phyloP scores from a whole-genome alignment of 2,888 invertebrate species.

The Lasioglossum lativentre region DNA sequence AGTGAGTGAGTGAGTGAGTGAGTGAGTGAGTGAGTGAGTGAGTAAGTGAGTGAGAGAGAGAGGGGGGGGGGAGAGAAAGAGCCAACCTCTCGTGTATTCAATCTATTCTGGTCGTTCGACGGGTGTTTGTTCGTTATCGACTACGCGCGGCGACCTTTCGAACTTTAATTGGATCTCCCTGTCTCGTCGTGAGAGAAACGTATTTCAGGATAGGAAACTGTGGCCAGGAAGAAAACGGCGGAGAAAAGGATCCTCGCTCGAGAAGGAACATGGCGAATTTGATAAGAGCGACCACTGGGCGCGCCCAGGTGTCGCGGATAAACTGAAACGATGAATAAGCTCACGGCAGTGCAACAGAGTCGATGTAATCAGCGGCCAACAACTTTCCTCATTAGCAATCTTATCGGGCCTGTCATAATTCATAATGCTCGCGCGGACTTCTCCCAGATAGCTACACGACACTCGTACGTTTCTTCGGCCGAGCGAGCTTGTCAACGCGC shows the following conservation, averaged over 20 bases:
- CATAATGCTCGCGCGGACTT: not conserved
- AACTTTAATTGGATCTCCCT: not conserved
- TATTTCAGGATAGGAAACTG: not conserved
- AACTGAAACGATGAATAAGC: constrained; percentile 11
- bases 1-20: too few relatives aligned
- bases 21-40: too few relatives aligned
- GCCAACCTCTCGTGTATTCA: too few relatives aligned
- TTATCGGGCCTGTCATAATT: constrained; percentile 20
- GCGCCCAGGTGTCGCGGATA: constrained; percentile 14
- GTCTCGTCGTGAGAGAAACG: not conserved
- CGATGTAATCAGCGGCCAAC: constrained; percentile 21
- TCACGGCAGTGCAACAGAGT: not conserved
- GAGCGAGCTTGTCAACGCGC: not conserved
- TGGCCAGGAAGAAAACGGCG: not conserved
- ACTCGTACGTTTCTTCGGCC: constrained; percentile 10
- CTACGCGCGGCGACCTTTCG: too few relatives aligned
- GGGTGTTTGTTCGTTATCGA: too few relatives aligned
- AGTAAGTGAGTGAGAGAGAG: too few relatives aligned
- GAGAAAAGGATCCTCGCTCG: not conserved
- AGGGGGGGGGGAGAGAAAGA: too few relatives aligned
- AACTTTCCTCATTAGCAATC: constrained; percentile 41
- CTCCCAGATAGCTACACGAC: constrained; percentile 4
- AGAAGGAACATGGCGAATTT: not conserved
- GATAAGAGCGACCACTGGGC: constrained; percentile 11
- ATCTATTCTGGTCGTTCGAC: too few relatives aligned